Evolutionary conservation across 2,888 invertebrate species (phyloP), one percentile per base, ranked within the genome.

Genomic region (Noctua janthina): DNA sequence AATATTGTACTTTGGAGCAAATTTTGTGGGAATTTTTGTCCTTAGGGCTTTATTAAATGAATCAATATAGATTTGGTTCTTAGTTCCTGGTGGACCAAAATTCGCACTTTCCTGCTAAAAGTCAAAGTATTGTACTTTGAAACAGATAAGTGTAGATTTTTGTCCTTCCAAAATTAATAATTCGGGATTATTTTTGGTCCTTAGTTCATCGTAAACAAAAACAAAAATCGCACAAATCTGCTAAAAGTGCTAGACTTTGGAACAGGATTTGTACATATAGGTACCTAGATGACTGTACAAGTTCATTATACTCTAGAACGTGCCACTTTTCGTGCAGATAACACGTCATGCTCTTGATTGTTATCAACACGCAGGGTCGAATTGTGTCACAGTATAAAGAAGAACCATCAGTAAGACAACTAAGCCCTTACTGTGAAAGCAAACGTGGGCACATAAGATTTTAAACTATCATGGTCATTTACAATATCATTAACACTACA

Each of bases 251-350:
- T 46, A 1, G 1, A 46, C 68, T 68, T 68, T 46, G 46, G 68
- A 68, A 68, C 68, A 46, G 46, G 68, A 46, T 68, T 15, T 46
- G n/a, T 46, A 8, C n/a, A n/a, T 8, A 17, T 39, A 39, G 20
- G 2, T 66, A 39, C 20, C 39, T 66, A 66, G 20, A 66, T 66
- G 66, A 66, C 39, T 29, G 6, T n/a, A 56, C 23, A 68, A 71
- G 82, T 79, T 83, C 77, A 81, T 64, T 80, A 78, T 35, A 83
- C 80, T 75, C 29, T 74, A 76, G 81, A 83, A 75, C 29, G 56
- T 70, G 64, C n/a, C n/a, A 20, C n/a, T 62, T 78, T 80, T 78
- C 78, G 17, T 17, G 5, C 20, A 43, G 86, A 77, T 78, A 83
- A 81, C 74, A 54, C 71, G 76, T 62, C 72, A 72, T 56, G 23